Evolutionary conservation across 2,888 invertebrate genomes (phyloP), one percentile per base, ranked within the genome.

Genomic region (Pristionchus arcanus): DNA sequence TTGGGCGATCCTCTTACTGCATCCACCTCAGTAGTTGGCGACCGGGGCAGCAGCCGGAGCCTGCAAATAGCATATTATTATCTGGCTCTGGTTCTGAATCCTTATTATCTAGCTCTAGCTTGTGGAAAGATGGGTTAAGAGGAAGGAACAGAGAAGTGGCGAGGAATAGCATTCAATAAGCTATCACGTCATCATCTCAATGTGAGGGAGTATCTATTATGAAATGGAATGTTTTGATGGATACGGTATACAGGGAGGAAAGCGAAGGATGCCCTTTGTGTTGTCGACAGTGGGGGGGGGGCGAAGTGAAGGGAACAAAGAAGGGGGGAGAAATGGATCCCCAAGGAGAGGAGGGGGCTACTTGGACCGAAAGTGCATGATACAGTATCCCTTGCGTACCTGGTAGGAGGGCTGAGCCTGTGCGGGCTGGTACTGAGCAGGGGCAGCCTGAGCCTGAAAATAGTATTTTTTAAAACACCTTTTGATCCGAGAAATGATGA

Each of bases 361-460:
- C 15, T 37, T 63, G 16, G 31, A 25, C 5, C 28, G 28, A 13
- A n/a, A n/a, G 68, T 21, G 68, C 11, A 68, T n/a, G n/a, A 9
- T 68, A 28, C 68, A 28, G 68, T 68, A 55, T 13, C 21, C 55
- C 68, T 25, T 68, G 16, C n/a, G 28, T 49, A 77, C 74, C 74
- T 81, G 81, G 81, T 81, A 81, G 59, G 55, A 59, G 59, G 84
- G 59, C 59, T 55, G 84, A 15, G 84, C 84, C 55, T 42, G 49
- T 21, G 84, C 84, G 25, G 84, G 84, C 34, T 42, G 59, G 34
- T 87, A 49, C 31, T 87, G 55, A 19, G 66, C 66, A n/a, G 87
- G 87, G 19, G 87, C 68, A 28, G 86, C 86, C 31, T 31, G 31
- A 21, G 68, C 68, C 28, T 68, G 31, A 15, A 71, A 71, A 71